Base-by-base conservation (phyloP, 2,888 invertebrate species). In the Aplocera efformata region DNA sequence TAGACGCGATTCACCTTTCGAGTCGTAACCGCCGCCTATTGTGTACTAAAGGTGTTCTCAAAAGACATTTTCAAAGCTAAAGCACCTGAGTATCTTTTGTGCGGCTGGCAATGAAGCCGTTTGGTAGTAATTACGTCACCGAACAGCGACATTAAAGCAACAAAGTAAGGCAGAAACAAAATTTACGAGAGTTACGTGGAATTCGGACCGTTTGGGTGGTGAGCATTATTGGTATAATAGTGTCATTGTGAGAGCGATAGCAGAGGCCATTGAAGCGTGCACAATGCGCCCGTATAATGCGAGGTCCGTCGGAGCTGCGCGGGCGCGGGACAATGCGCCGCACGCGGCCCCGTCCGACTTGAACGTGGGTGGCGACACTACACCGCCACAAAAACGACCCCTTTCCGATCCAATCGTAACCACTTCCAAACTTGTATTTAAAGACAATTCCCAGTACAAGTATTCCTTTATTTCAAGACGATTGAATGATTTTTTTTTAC, bases 271-370 rank as follows among this genome's bases (percentile, higher is more conserved):
- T 86, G 84, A 83, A 78, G 78, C 76, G 72, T 70, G 69, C 68
- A 86, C 86, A 88, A 86, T 86, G 78, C 73, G 78, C 86, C 86
- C 86, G 84, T 74, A 88, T 86, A 81, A 78, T 80, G 69, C 67
- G 50, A 61, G 62, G 79, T 72, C 76, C 76, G 72, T 70, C 67
- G 74, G 71, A 71, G 68, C 63, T 65, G 77, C 77, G 73, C 44
- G 64, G 40, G 43, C 36, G 21, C 36, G 25, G 68, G 70, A 82
- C 82, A 82, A 83, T 79, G 70, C 70, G 72, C 71, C 75, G 67
- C 62, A 65, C n/a, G 65, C 63, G 62, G 70, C 67, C 72, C 77
- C 70, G 71, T 72, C 73, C 77, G 75, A n/a, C n/a, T n/a, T n/a
- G n/a, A 75, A 70, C 83, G 84, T 85, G 86, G 84, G 85, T 83